Conservation (phyloP, 1,140 invertebrate species). For the Drosophila mojavensis region DNA sequence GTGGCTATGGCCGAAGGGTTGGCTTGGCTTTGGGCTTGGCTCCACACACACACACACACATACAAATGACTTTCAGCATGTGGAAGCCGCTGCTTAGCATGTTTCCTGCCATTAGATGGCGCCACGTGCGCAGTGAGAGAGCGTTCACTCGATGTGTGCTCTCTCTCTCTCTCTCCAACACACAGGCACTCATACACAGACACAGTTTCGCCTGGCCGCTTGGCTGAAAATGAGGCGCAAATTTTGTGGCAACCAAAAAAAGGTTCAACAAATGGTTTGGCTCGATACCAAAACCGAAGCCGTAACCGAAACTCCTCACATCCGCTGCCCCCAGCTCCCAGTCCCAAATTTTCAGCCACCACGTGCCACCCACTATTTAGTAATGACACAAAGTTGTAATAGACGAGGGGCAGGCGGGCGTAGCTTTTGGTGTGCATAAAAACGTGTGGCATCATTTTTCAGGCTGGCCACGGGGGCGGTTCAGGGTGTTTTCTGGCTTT, state of each 20-base stretch:
- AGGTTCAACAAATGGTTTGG: constrained; percentile 80
- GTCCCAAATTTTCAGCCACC: neutral
- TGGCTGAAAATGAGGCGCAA: constrained; percentile 72
- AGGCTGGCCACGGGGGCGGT: constrained; percentile 18
- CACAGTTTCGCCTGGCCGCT: neutral
- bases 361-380: constrained; percentile 61
- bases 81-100: constrained; percentile 78
- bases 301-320: constrained; percentile 37
- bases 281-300: constrained; percentile 61
- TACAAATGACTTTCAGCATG: constrained; percentile 77
- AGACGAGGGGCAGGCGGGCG: neutral
- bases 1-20: constrained; percentile 55
- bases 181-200: no score
- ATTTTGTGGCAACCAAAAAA: constrained; percentile 72
- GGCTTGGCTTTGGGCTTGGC: constrained; percentile 53
- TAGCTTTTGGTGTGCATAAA: constrained; percentile 37
- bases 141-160: constrained; percentile 14
- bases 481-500: constrained; percentile 59
- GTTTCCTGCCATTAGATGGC: constrained; percentile 70
- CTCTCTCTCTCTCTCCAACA: neutral
- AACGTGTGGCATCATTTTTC: constrained; percentile 61
- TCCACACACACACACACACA: constrained; percentile 39
- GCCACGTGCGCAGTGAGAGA: constrained; percentile 69
- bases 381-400: constrained; percentile 67
- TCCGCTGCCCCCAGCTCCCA: constrained; percentile 2